A percentile compares a stretch with the other conserved stretches of the same genome.
phyloP scores from a whole-genome alignment of 35 echinoderm and acorn worm genomes.

The Apostichopus japonicus region DNA sequence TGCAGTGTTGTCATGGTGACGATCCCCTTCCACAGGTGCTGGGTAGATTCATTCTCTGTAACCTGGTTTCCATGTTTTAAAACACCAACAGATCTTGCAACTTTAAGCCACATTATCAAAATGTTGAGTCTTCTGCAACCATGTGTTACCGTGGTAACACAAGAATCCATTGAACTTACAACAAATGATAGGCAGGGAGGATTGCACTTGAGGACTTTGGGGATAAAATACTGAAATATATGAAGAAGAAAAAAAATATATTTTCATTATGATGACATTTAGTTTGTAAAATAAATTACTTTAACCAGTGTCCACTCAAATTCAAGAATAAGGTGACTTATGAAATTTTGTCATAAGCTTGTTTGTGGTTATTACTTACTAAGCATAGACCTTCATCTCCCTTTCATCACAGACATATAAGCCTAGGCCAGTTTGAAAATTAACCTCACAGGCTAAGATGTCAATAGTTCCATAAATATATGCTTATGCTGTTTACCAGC shows the following conservation, averaged over 20 bases:
- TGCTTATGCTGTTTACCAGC: too few relatives aligned
- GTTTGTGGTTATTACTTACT: too few relatives aligned
- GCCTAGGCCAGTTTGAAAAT: too few relatives aligned
- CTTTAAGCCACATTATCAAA: conserved; percentile 84
- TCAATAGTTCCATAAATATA: too few relatives aligned
- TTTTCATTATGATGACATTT: too few relatives aligned
- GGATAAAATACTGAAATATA: conserved; percentile 74
- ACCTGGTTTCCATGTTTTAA: conserved; percentile 3
- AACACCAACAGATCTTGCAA: conserved; percentile 58
- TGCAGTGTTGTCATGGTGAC: conserved; percentile 55
- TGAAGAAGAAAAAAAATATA: neutral
- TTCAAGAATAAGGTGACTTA: too few relatives aligned
- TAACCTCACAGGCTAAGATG: too few relatives aligned
- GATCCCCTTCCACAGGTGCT: conserved; percentile 79
- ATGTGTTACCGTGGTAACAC: neutral
- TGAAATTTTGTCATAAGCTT: too few relatives aligned
- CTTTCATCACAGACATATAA: too few relatives aligned
- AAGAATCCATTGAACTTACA: conserved; percentile 42
- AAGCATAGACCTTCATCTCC: too few relatives aligned
- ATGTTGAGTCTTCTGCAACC: conserved; percentile 58
- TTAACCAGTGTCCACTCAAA: too few relatives aligned
- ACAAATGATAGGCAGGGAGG: conserved; percentile 74
- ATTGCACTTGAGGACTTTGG: conserved; percentile 78
- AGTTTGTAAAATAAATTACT: too few relatives aligned
- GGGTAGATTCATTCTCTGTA: neutral